Base-by-base conservation (phyloP, 2,888 invertebrate species). In the Gortyna flavago region DNA sequence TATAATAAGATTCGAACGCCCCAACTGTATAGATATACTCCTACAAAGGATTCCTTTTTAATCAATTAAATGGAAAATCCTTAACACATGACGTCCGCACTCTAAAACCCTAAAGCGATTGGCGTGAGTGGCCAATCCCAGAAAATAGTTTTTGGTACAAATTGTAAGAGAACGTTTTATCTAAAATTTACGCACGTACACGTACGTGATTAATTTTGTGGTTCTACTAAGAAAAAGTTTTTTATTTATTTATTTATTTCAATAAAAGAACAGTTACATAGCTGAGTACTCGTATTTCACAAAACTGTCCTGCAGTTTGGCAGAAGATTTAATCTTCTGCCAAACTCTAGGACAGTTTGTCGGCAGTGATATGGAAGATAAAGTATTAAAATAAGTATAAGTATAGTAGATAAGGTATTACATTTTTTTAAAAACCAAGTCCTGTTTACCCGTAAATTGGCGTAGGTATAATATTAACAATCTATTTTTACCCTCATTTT, bases 31-130 rank as follows among this genome's bases (percentile, higher is more conserved):
- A 88, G 89, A 90, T 86, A 89, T 72, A 90, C n/a, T 61, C 16
- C 38, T 18, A 29, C 90, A 90, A 91, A 88, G 89, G 89, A 88
- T 88, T 85, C 89, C 87, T 84, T 90, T 93, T 93, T 92, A 94
- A 93, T 93, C 93, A 93, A 93, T 94, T 94, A 93, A 91, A 89
- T 89, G 91, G 91, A 91, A 93, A 94, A 91, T 92, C 92, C 92
- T 92, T 91, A 93, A 93, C 93, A 91, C 92, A 93, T 93, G 94
- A 93, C 92, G 94, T 93, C 93, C 91, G 91, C 91, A 91, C 93
- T 93, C 92, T 90, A 92, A 92, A 93, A 91, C 92, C 90, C 92
- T 90, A 91, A 93, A 94, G 90, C 92, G 93, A 93, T 94, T 92
- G 92, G 90, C 88, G 89, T 89, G 92, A 92, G 92, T 90, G 89